These are phyloP conservation scores for Stigmatopora nigra DNA, from an alignment of 2,113 vertebrate genomes.

Conservation along the genomic window DNA sequence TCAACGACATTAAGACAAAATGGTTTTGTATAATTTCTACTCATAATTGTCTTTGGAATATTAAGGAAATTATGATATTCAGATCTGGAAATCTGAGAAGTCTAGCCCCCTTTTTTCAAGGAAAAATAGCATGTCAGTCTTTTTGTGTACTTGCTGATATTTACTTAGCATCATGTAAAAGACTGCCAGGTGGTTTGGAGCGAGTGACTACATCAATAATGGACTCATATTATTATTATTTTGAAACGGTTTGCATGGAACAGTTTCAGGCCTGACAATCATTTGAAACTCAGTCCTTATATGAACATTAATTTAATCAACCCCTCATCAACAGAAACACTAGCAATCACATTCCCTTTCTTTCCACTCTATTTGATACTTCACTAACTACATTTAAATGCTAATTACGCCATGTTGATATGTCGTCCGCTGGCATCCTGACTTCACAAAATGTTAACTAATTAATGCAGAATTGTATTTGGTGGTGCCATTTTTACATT, in stretches of 20 bases:
- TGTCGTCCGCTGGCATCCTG: background rate
- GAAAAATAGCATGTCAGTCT: background rate
- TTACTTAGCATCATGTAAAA: background rate
- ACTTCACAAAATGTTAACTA: slow-evolving; percentile 1
- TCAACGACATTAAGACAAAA: background rate
- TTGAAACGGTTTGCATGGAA: background rate
- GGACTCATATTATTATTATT: too few species aligned
- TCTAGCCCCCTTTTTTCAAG: background rate
- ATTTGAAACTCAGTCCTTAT: slow-evolving; percentile 1
- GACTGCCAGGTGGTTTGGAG: background rate
- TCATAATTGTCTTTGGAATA: background rate
- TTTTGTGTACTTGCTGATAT: background rate
- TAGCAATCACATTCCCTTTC: slow-evolving; percentile 3
- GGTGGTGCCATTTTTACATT: background rate
- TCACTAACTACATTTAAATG: background rate
- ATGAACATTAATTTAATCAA: background rate
- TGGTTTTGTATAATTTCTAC: background rate
- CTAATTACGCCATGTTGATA: slow-evolving; percentile 3
- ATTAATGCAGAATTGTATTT: slow-evolving; percentile 1
- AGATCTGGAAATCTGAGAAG: background rate
- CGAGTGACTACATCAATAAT: too few species aligned
- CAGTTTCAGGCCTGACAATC: background rate
- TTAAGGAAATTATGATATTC: background rate
- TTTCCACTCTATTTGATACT: slow-evolving; percentile 3
- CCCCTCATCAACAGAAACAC: background rate